A percentile compares a stretch with the other conserved stretches of the same genome.
These are phyloP conservation scores for Empidonax traillii DNA, from an alignment of 2,113 vertebrate genomes.

Conservation along the genomic window DNA sequence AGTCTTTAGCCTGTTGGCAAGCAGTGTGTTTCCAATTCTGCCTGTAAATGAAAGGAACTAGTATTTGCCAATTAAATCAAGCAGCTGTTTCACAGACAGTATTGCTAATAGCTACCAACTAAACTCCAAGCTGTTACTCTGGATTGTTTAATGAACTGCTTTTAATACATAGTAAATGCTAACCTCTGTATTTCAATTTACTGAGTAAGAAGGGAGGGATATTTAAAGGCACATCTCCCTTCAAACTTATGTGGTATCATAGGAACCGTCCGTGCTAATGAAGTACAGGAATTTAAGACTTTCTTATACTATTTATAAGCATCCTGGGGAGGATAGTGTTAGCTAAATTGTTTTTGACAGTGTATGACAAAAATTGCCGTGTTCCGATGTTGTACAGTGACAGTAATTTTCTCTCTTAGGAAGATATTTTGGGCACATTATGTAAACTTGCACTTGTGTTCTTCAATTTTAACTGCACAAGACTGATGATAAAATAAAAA, in stretches of 20 bases:
- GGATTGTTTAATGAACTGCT: slow-evolving; percentile 71
- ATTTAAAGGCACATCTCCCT: slow-evolving; percentile 38
- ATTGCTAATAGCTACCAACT: slow-evolving; percentile 72
- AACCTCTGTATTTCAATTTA: slow-evolving; percentile 46
- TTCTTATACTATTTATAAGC: background rate
- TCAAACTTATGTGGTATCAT: background rate
- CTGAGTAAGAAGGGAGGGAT: background rate
- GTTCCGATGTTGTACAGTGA: background rate
- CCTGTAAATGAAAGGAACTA: slow-evolving; percentile 68
- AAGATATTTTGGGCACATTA: background rate
- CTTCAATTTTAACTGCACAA: background rate
- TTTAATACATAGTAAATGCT: slow-evolving; percentile 61
- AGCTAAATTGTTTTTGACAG: background rate
- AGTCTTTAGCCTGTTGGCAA: slow-evolving; percentile 62
- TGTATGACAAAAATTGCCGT: background rate
- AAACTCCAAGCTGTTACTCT: slow-evolving; percentile 62
- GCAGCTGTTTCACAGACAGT: slow-evolving; percentile 69
- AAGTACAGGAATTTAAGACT: background rate
- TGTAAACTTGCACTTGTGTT: background rate
- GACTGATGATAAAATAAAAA: background rate
- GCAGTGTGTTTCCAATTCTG: slow-evolving; percentile 54
- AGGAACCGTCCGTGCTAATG: background rate
- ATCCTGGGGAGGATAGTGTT: background rate
- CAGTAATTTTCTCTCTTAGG: background rate
- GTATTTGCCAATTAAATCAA: slow-evolving; percentile 74